These are phyloP conservation scores for Pollenia amentaria DNA, from an alignment of 2,888 invertebrate genomes.

Conservation along the genomic window DNA sequence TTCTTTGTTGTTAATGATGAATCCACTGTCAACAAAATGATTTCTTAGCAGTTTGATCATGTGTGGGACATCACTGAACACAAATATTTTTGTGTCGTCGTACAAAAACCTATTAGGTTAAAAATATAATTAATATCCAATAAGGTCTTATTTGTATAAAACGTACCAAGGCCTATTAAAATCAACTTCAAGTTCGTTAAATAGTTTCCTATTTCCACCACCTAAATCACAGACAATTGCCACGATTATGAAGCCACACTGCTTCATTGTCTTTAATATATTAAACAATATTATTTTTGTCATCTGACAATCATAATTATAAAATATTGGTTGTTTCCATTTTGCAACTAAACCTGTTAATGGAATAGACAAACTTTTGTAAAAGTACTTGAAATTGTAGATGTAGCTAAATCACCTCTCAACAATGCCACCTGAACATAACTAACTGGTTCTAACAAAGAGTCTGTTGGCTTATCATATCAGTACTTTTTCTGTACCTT, in stretches of 20 bases:
- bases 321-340: constrained; percentile 48
- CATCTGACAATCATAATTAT: constrained; percentile 59
- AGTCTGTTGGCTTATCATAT: constrained; percentile 52
- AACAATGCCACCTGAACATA: constrained; percentile 62
- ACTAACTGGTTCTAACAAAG: constrained; percentile 44
- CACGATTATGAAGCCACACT: constrained; percentile 52
- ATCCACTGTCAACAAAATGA: constrained; percentile 68
- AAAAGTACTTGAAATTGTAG: neutral
- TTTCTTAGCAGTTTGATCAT: constrained; percentile 66
- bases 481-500: constrained; percentile 36
- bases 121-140: constrained; percentile 24
- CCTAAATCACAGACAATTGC: constrained; percentile 63
- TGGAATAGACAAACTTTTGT: neutral
- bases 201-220: constrained; percentile 54
- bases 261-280: constrained; percentile 24
- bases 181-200: constrained; percentile 48
- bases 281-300: constrained; percentile 19
- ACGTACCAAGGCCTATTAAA: constrained; percentile 43
- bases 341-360: constrained; percentile 30
- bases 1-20: constrained; percentile 48
- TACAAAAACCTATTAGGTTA: constrained; percentile 43
- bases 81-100: constrained; percentile 56
- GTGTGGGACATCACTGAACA: constrained; percentile 68
- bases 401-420: constrained; percentile 55
- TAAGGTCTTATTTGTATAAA: constrained; percentile 16